These are phyloP conservation scores for Labeo calbasu DNA, from an alignment of 2,797 vertebrate species.

Conservation along the genomic window DNA sequence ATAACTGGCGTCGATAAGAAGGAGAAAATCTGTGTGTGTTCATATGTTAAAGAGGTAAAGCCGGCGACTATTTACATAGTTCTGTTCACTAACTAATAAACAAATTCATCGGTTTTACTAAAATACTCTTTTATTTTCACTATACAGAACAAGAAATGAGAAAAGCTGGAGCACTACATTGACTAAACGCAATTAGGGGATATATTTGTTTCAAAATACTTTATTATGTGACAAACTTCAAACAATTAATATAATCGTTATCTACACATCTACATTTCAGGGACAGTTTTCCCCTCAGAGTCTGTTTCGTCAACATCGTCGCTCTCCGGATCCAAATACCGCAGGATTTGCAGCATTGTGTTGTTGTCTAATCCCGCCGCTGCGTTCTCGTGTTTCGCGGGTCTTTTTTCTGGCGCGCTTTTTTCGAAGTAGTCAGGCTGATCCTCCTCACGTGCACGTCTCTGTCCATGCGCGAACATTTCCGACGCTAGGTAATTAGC, in stretches of 20 bases:
- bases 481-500: conserved; percentile 85
- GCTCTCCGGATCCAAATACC: conserved; percentile 87
- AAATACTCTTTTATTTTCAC: conserved; percentile 13
- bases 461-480: conserved; percentile 83
- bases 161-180: conserved; percentile 66
- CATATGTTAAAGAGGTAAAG: conserved; percentile 59
- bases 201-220: conserved; percentile 70
- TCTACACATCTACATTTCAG: conserved; percentile 74
- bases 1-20: conserved; percentile 63
- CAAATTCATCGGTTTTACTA: conserved; percentile 1
- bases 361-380: conserved; percentile 82
- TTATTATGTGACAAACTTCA: conserved; percentile 61
- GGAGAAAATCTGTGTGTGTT: conserved; percentile 68
- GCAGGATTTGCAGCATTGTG: conserved; percentile 86
- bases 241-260: conserved; percentile 58
- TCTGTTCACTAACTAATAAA: conserved; percentile 23
- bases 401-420: conserved; percentile 74
- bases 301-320: conserved; percentile 79
- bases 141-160: conserved; percentile 22
- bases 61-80: conserved; percentile 60
- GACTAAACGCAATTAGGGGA: conserved; percentile 59
- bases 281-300: conserved; percentile 77
- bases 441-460: conserved; percentile 63
- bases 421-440: conserved; percentile 80
- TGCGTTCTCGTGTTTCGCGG: conserved; percentile 66